phyloP scores from a whole-genome alignment of 2,113 vertebrate genomes.

The human region DNA sequence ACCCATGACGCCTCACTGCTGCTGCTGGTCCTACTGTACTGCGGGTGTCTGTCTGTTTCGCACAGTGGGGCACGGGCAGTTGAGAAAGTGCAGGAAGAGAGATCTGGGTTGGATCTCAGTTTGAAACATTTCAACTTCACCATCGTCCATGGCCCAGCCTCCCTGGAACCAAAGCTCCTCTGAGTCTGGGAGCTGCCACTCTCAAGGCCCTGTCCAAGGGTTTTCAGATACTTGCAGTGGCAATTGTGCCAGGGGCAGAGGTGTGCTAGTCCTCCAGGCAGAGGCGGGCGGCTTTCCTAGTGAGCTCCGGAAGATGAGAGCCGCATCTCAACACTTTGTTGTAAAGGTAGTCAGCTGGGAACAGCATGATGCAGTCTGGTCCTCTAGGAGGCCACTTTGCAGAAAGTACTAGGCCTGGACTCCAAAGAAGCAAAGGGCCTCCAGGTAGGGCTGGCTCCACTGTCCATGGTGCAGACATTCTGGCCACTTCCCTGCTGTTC shows the following conservation, averaged over 20 bases:
- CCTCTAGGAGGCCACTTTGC: not conserved
- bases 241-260: not conserved
- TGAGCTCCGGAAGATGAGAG: not conserved
- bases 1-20: rapidly evolving
- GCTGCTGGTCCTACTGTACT: not conserved
- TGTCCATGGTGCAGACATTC: not conserved
- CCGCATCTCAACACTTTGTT: too few relatives aligned
- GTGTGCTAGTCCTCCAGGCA: not conserved
- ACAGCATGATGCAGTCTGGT: rapidly evolving
- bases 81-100: not conserved
- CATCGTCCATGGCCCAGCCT: rapidly evolving
- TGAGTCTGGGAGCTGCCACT: not conserved
- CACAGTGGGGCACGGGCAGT: rapidly evolving
- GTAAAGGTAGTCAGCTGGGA: not conserved
- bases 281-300: not conserved
- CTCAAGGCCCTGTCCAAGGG: not conserved
- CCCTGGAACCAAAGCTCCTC: not conserved
- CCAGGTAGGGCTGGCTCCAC: rapidly evolving
- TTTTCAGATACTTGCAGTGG: too few relatives aligned
- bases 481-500: not conserved
- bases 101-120: not conserved
- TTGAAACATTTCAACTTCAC: not conserved
- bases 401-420: not conserved
- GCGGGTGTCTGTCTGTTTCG: not conserved
- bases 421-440: not conserved